phyloP scores from a whole-genome alignment of 2,113 vertebrate species.

The Anarhynchus alexandrinus region DNA sequence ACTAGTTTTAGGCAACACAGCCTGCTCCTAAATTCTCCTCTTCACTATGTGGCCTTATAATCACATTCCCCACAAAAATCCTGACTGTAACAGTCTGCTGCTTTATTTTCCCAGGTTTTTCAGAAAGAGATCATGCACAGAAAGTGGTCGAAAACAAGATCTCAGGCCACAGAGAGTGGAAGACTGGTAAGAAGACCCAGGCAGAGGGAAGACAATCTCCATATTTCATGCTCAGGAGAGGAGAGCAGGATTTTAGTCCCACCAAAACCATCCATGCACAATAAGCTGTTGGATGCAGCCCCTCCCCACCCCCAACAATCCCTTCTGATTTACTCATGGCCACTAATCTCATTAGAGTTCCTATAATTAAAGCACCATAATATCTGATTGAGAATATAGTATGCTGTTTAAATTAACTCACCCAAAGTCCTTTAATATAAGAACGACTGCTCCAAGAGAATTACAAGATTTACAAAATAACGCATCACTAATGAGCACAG shows the following conservation, averaged over 20 bases:
- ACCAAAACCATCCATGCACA: not conserved
- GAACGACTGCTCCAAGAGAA: not conserved
- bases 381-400: not conserved
- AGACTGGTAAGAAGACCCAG: not conserved
- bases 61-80: not conserved
- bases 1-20: not conserved
- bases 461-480: constrained; percentile 6
- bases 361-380: constrained; percentile 33
- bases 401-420: not conserved
- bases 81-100: not conserved
- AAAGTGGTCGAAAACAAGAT: not conserved
- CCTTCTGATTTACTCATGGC: not conserved
- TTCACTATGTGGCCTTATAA: not conserved
- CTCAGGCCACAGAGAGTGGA: not conserved
- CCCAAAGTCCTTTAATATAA: not conserved
- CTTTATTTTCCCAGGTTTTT: not conserved
- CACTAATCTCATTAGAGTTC: constrained; percentile 25
- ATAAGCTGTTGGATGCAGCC: rapidly evolving
- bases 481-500: not conserved
- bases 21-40: not conserved
- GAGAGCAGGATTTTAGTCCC: not conserved
- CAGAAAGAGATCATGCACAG: not conserved
- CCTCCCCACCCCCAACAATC: not conserved
- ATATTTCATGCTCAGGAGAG: not conserved
- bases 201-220: not conserved